Evolutionary conservation across 2,797 vertebrate genomes (phyloP), one percentile per base, ranked within the genome.

Genomic region (Cygnus olor): DNA sequence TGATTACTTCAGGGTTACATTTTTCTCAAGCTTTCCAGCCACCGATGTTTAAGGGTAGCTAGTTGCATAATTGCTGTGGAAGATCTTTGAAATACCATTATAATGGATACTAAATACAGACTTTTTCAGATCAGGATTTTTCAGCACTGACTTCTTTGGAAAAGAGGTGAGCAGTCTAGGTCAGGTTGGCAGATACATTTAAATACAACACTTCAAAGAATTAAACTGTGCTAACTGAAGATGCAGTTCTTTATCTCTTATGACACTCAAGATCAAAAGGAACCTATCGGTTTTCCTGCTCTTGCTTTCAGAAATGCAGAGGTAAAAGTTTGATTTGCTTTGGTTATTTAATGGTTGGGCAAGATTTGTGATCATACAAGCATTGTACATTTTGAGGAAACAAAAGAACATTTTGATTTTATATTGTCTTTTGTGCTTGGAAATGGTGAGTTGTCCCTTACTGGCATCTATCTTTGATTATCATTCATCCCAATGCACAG

Each of bases 401-500:
- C 40, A 88, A 92, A 88, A 92, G 85, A 71, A 79, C 27, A 34
- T 84, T 81, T 93, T 84, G 19, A 17, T 40, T 92, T 92, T 72
- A 44, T 51, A 61, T 64, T 85, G 65, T 36, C 77, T 94, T 91
- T 91, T 79, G 77, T 4, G 0, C 10, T 80, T 88, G 49, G 49
- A 93, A 91, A 79, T 34, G 25, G n/a, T 77, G 60, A 84, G 20
- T 34, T 90, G 68, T 86, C 66, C 77, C 82, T 90, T 86, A 76
- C 69, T 74, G 80, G 94, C 40, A 51, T 61, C 56, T 77, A 32
- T 38, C 60, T 95, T 96, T 96, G 92, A 95, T 96, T 88, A 81
- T 86, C 57, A 72, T 21, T 92, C 61, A 76, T 89, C 69, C 57
- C 65, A 90, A 89, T 74, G 79, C 72, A 86, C 77, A 93, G 71